These are phyloP conservation scores for Vidua macroura DNA, from an alignment of 2,113 vertebrate species.

Conservation along the genomic window DNA sequence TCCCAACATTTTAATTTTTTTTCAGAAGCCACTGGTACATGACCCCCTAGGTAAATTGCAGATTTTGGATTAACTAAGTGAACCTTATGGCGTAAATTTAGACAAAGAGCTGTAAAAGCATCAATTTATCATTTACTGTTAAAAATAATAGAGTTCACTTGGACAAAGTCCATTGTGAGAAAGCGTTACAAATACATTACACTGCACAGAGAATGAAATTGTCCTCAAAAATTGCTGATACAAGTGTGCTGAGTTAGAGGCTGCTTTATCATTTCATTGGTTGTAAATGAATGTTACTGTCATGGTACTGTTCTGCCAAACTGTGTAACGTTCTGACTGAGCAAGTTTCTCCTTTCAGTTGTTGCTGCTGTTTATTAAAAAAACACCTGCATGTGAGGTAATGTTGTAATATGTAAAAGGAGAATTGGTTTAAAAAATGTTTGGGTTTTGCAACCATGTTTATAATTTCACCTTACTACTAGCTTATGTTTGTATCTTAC, in stretches of 20 bases:
- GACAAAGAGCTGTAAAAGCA: neutral
- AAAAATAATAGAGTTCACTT: neutral
- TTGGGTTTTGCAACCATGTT: neutral
- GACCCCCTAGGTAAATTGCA: neutral
- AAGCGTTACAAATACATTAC: neutral
- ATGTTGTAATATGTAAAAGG: neutral
- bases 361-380: slow-evolving; percentile 15
- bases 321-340: slow-evolving; percentile 18
- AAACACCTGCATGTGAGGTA: slow-evolving; percentile 14
- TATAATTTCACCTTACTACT: neutral
- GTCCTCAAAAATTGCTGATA: neutral
- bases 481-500: neutral
- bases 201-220: neutral
- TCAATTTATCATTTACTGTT: neutral
- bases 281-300: neutral
- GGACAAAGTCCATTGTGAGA: neutral
- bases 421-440: neutral
- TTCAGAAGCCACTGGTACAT: neutral
- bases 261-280: neutral
- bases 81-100: neutral
- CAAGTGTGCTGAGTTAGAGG: neutral
- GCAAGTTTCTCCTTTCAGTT: slow-evolving; percentile 51
- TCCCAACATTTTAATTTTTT: neutral
- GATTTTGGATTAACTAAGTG: neutral
- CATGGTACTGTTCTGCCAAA: neutral